Evolutionary conservation across 1,140 invertebrate species (phyloP).

Genomic region (Nephila pilipes): DNA sequence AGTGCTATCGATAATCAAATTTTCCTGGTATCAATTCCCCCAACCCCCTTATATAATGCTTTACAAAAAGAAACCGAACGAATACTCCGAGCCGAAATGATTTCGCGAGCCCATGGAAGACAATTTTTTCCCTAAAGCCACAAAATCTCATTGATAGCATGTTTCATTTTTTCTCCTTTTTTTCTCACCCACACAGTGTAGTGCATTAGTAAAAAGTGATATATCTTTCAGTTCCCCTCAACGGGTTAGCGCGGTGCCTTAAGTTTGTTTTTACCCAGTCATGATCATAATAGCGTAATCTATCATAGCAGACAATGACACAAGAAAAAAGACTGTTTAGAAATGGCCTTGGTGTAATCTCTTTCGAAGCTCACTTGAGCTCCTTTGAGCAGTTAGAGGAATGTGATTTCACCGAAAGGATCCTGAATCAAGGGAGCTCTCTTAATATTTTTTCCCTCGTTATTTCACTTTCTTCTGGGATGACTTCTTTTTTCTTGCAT

Average conservation of each 20-base stretch:
- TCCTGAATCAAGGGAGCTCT: slow-evolving; percentile 43
- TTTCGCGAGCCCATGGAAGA: not conserved
- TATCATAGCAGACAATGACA: slow-evolving; percentile 73
- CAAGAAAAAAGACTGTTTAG: slow-evolving; percentile 70
- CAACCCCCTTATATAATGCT: not conserved
- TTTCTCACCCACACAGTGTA: not conserved
- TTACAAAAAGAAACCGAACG: slow-evolving; percentile 22
- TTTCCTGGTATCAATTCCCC: not conserved
- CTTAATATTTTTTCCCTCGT: slow-evolving; percentile 38
- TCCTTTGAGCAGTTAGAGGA: slow-evolving; percentile 66
- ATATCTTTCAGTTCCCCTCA: slow-evolving; percentile 61
- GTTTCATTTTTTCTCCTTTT: not conserved
- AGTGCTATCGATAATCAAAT: slow-evolving; percentile 23
- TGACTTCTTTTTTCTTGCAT: not conserved
- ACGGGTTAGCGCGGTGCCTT: slow-evolving; percentile 64
- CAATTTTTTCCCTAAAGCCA: slow-evolving; percentile 51
- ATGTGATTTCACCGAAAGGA: slow-evolving; percentile 63
- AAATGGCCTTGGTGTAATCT: slow-evolving; percentile 68
- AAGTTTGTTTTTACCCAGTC: slow-evolving; percentile 57
- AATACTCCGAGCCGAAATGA: slow-evolving; percentile 34
- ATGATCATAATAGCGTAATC: slow-evolving; percentile 72
- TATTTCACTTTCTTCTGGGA: slow-evolving; percentile 54
- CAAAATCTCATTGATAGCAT: slow-evolving; percentile 69
- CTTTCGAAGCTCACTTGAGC: slow-evolving; percentile 67
- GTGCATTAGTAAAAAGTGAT: slow-evolving; percentile 73